Percentiles rank a stretch among this genome's conserved stretches.
These are phyloP conservation scores for Myripristis jacobus DNA, from an alignment of 2,797 vertebrate genomes.

Conservation along the genomic window DNA sequence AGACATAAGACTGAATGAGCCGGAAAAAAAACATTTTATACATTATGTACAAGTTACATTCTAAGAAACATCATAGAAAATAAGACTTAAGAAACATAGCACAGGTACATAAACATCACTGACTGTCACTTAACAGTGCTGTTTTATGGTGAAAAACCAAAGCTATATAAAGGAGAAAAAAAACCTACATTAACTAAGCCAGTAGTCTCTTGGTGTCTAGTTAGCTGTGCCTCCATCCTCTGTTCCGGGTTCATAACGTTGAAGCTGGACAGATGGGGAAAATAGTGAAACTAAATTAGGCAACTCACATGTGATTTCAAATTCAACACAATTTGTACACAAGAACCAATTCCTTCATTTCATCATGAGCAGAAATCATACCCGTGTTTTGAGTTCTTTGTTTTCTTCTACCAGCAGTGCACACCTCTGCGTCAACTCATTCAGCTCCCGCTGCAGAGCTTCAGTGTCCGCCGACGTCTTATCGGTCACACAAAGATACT, in stretches of 20 bases:
- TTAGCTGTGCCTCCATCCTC: slow-evolving; percentile 82
- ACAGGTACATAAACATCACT: slow-evolving; percentile 18
- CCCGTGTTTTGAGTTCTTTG: slow-evolving; percentile 91
- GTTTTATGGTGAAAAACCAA: slow-evolving; percentile 23
- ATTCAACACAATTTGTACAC: neutral
- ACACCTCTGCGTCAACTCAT: slow-evolving; percentile 90
- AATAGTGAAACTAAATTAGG: neutral
- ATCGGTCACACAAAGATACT: slow-evolving; percentile 86
- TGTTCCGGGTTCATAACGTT: slow-evolving; percentile 86
- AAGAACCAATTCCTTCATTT: neutral
- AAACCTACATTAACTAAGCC: neutral
- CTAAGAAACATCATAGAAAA: slow-evolving; percentile 44
- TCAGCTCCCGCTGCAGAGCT: slow-evolving; percentile 89
- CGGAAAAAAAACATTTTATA: slow-evolving; percentile 36
- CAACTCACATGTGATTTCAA: neutral
- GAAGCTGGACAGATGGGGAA: slow-evolving; percentile 81
- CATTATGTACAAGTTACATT: slow-evolving; percentile 60
- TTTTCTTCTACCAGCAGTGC: slow-evolving; percentile 91
- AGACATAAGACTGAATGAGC: slow-evolving; percentile 8
- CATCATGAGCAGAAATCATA: slow-evolving; percentile 46
- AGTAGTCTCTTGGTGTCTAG: slow-evolving; percentile 28
- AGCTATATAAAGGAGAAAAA: slow-evolving; percentile 34
- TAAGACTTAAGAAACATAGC: slow-evolving; percentile 36
- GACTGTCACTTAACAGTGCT: slow-evolving; percentile 16
- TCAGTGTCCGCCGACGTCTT: slow-evolving; percentile 86